phyloP scores from a whole-genome alignment of 2,113 vertebrate genomes.

The Mormoops blainvillei region DNA sequence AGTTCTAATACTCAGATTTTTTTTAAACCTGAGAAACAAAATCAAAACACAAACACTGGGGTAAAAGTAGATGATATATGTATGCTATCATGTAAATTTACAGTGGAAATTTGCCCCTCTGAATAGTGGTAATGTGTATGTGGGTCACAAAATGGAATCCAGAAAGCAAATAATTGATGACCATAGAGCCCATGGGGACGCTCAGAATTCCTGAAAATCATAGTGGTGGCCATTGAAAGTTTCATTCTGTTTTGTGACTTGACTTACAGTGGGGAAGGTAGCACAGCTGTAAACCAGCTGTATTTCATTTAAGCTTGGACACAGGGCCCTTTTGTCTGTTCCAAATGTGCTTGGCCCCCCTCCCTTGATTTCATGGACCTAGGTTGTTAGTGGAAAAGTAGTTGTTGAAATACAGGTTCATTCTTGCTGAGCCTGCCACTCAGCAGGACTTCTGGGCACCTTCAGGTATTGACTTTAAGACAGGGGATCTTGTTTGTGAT shows the following conservation, averaged over 20 bases:
- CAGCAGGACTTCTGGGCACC: constrained; percentile 30
- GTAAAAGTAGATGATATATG: neutral
- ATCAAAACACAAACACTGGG: neutral
- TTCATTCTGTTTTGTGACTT: constrained; percentile 62
- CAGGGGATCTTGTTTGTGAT: constrained; percentile 12
- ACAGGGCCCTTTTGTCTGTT: constrained; percentile 81
- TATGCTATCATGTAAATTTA: neutral
- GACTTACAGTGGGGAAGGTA: constrained; percentile 57
- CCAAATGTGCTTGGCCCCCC: constrained; percentile 54
- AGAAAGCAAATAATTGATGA: constrained; percentile 15
- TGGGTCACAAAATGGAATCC: neutral
- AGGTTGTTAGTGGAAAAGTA: constrained; percentile 58
- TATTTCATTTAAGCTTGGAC: constrained; percentile 77
- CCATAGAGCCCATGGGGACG: neutral
- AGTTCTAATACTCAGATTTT: neutral
- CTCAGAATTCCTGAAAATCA: constrained; percentile 58
- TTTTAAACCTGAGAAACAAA: constrained; percentile 22
- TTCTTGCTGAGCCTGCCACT: constrained; percentile 56
- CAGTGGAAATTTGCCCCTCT: neutral
- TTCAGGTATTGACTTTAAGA: constrained; percentile 26
- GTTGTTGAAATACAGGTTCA: constrained; percentile 65
- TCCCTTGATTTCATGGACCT: constrained; percentile 57
- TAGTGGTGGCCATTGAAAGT: constrained; percentile 23
- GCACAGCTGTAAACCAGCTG: constrained; percentile 81
- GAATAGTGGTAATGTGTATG: neutral